These are phyloP conservation scores for Elgonia sp. DNA, from an alignment of 2,888 invertebrate species.

Conservation along the genomic window DNA sequence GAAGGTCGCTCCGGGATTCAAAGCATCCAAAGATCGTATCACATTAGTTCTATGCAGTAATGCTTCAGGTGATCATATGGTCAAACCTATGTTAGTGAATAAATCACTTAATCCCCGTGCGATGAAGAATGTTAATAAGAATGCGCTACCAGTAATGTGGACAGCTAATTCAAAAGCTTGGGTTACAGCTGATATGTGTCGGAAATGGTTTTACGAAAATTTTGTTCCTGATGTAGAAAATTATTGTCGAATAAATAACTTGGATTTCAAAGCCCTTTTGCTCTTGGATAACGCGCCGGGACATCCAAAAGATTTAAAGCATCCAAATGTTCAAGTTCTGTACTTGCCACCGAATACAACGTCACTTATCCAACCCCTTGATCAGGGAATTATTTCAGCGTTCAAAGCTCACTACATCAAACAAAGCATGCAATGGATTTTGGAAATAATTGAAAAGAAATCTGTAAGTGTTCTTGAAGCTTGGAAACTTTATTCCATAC, in stretches of 20 bases:
- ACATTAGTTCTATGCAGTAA: conserved; percentile 81
- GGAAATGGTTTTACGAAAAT: conserved; percentile 66
- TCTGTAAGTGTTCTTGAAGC: conserved; percentile 69
- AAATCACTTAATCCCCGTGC: conserved; percentile 79
- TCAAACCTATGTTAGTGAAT: conserved; percentile 81
- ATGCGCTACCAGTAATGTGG: conserved; percentile 79
- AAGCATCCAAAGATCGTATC: conserved; percentile 81
- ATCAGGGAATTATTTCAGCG: conserved; percentile 81
- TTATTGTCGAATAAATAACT: conserved; percentile 62
- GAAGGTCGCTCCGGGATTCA: conserved; percentile 79
- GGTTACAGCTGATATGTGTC: conserved; percentile 73
- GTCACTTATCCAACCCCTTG: conserved; percentile 79
- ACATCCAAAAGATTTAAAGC: conserved; percentile 76
- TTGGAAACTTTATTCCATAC: conserved; percentile 65
- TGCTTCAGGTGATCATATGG: conserved; percentile 79
- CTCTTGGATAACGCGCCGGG: conserved; percentile 78
- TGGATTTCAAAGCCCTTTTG: conserved; percentile 77
- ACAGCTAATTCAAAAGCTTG: conserved; percentile 80
- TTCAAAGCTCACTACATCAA: conserved; percentile 81
- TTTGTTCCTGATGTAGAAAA: conserved; percentile 77
- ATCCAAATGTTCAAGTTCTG: conserved; percentile 77
- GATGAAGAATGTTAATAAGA: conserved; percentile 77
- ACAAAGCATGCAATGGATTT: conserved; percentile 74
- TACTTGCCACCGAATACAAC: conserved; percentile 81
- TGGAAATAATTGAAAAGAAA: conserved; percentile 77